phyloP scores from a whole-genome alignment of 2,113 vertebrate species.

The Gasterosteus nipponicus region DNA sequence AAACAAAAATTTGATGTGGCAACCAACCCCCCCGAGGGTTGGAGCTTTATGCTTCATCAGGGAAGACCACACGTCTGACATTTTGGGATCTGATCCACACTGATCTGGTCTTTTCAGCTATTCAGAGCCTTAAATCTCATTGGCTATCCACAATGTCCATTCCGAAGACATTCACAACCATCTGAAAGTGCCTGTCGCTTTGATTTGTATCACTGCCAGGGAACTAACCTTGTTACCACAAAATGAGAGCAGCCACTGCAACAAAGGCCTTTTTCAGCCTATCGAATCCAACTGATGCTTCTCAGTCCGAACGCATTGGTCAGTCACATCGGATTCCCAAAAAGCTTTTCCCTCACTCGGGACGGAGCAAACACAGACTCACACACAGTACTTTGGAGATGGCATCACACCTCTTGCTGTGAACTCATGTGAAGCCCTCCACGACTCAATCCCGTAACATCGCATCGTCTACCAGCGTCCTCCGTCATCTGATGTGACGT shows the following conservation, averaged over 20 bases:
- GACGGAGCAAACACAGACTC: neutral
- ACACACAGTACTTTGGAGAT: neutral
- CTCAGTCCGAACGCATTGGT: neutral
- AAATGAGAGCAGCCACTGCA: neutral
- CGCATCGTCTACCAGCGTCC: neutral
- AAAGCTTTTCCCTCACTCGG: neutral
- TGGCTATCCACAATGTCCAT: neutral
- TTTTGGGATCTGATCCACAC: neutral
- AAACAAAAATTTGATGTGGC: slow-evolving; percentile 7
- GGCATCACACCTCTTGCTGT: neutral
- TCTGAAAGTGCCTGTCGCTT: neutral
- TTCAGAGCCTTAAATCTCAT: neutral
- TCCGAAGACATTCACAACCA: neutral
- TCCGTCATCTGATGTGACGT: neutral
- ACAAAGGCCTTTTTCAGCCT: neutral
- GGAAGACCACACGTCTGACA: neutral
- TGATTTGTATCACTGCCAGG: neutral
- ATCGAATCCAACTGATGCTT: neutral
- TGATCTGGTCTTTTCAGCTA: neutral
- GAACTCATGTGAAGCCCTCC: neutral
- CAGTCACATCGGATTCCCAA: neutral
- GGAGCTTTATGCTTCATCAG: neutral
- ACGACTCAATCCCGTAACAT: neutral
- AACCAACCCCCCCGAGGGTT: neutral
- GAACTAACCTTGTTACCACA: neutral